These are phyloP conservation scores for Camptogramma bilineatum DNA, from an alignment of 2,888 invertebrate species.

Conservation along the genomic window DNA sequence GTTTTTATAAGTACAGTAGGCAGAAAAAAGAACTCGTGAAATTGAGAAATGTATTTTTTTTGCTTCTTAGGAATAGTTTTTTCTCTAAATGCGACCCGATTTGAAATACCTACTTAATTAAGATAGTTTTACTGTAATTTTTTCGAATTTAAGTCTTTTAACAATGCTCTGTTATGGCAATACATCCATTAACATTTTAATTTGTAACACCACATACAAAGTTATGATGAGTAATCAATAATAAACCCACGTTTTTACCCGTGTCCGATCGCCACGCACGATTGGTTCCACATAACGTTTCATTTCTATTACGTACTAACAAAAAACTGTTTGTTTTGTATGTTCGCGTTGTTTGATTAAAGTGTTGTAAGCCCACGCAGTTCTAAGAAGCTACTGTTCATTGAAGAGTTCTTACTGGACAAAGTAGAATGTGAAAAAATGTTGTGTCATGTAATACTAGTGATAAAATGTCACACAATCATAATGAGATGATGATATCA, in stretches of 20 bases:
- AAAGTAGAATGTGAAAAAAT: background rate
- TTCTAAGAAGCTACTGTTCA: constrained; percentile 1
- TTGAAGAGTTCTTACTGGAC: background rate
- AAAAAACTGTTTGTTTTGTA: constrained; percentile 23
- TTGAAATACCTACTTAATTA: too few species aligned
- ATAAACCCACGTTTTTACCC: constrained; percentile 47
- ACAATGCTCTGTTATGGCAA: background rate
- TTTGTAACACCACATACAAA: constrained; percentile 5
- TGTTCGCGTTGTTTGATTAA: constrained; percentile 16
- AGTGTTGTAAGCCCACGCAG: constrained; percentile 6
- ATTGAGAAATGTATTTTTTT: too few species aligned
- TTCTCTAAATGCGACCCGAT: too few species aligned
- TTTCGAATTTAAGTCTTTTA: too few species aligned
- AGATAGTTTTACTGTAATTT: too few species aligned
- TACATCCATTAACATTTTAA: background rate
- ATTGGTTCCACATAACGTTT: constrained; percentile 38
- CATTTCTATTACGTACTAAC: constrained; percentile 12
- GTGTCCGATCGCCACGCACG: constrained; percentile 43
- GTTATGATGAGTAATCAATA: constrained; percentile 33
- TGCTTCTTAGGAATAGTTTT: too few species aligned
- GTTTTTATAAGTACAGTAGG: too few species aligned
- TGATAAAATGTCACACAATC: too few species aligned
- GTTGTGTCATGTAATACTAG: background rate
- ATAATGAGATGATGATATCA: too few species aligned
- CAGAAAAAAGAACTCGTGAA: too few species aligned